phyloP scores from a whole-genome alignment of 2,888 invertebrate genomes.

The Teleiodes luculella region DNA sequence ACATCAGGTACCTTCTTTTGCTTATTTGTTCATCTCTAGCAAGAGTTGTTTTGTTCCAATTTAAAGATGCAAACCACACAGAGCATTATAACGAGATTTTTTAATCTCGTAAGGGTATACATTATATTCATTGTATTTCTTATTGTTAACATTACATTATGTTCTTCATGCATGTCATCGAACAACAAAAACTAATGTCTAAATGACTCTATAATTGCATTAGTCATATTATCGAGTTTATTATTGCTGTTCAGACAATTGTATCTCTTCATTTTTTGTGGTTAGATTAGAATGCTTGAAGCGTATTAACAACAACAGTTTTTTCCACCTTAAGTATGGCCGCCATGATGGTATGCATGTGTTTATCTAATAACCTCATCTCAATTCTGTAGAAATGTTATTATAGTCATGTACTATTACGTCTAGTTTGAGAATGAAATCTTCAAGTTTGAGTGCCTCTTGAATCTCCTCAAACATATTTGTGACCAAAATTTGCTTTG shows the following conservation, averaged over 20 bases:
- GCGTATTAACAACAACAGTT: not conserved
- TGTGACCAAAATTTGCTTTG: not conserved
- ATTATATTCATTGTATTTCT: no score
- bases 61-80: no score
- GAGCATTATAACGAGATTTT: no score
- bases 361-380: conserved; percentile 12
- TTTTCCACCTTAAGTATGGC: not conserved
- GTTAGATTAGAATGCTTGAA: not conserved
- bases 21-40: no score
- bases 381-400: not conserved
- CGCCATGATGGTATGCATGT: not conserved
- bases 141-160: no score
- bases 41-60: no score
- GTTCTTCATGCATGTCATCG: no score
- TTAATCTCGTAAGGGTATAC: no score
- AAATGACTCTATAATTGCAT: no score
- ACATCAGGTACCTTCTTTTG: no score
- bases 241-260: not conserved
- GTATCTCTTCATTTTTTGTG: not conserved
- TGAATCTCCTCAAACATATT: not conserved
- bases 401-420: conserved; percentile 2
- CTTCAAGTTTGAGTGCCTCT: not conserved
- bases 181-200: no score
- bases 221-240: not conserved
- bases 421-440: not conserved